Percentiles rank a stretch among this genome's conserved stretches.
Evolutionary conservation across 2,888 invertebrate species (phyloP).

Genomic region (Imbricaverruca yamaguchii): DNA sequence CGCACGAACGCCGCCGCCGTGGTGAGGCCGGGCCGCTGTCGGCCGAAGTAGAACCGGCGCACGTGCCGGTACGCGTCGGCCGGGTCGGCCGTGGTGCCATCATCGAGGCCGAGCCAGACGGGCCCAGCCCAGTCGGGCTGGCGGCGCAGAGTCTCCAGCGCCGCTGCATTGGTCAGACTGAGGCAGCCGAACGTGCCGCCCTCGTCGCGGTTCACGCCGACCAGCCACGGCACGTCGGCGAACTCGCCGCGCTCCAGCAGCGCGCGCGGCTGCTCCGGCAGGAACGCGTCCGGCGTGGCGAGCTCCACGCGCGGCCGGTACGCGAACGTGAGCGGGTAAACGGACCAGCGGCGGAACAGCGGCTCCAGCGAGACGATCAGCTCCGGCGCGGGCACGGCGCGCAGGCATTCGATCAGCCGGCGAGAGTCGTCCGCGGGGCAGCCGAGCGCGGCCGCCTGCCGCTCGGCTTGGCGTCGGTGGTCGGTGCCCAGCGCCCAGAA

Average conservation of each 20-base stretch:
- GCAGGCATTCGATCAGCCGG: constrained; percentile 77
- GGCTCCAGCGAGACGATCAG: constrained; percentile 79
- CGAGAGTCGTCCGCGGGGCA: constrained; percentile 36
- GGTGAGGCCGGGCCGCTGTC: constrained; percentile 4
- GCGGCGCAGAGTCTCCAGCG: constrained; percentile 14
- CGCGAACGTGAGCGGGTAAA: constrained; percentile 10
- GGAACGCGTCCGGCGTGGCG: constrained; percentile 15
- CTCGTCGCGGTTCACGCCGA: constrained; percentile 12
- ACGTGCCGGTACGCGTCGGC: neutral
- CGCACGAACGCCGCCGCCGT: neutral
- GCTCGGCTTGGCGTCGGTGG: constrained; percentile 66
- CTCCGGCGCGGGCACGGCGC: constrained; percentile 79
- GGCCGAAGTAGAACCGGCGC: neutral
- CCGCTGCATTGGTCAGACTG: constrained; percentile 4
- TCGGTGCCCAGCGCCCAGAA: neutral
- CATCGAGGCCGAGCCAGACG: constrained; percentile 12
- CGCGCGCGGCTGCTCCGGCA: constrained; percentile 20
- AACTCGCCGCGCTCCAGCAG: constrained; percentile 4
- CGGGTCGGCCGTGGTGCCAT: neutral
- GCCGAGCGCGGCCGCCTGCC: constrained; percentile 48
- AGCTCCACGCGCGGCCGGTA: constrained; percentile 18
- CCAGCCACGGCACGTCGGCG: constrained; percentile 20
- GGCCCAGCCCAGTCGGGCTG: constrained; percentile 9
- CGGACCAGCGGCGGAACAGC: constrained; percentile 1
- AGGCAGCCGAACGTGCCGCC: constrained; percentile 21